Conservation (phyloP, 2,888 invertebrate species). For the Rhorus exstirpatorius region DNA sequence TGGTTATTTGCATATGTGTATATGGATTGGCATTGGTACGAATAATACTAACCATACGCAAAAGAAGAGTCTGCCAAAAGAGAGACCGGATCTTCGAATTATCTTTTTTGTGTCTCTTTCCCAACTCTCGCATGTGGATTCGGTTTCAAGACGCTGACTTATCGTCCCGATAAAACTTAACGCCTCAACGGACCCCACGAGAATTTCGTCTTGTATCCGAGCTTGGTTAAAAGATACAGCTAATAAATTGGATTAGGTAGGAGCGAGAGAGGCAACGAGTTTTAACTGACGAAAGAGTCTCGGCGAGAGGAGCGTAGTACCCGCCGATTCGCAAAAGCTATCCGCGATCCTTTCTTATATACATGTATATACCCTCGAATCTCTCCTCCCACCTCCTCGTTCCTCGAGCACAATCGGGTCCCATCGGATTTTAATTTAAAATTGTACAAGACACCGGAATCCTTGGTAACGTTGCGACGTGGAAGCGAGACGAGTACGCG, state of each 20-base stretch:
- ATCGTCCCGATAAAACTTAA: constrained; percentile 79
- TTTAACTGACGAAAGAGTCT: constrained; percentile 38
- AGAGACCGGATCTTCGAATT: constrained; percentile 57
- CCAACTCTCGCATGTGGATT: constrained; percentile 67
- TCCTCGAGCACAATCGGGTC: constrained; percentile 65
- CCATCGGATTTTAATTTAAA: constrained; percentile 78
- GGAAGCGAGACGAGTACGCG: constrained; percentile 59
- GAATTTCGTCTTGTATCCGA: constrained; percentile 51
- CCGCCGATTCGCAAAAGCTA: constrained; percentile 18
- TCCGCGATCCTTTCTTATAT: constrained; percentile 6
- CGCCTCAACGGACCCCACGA: constrained; percentile 69
- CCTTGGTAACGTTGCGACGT: constrained; percentile 55
- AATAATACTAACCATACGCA: constrained; percentile 53
- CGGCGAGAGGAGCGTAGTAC: background rate
- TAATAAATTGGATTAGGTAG: constrained; percentile 74
- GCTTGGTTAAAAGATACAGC: constrained; percentile 73
- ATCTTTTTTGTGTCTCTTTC: constrained; percentile 30
- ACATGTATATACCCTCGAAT: constrained; percentile 30
- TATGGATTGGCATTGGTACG: constrained; percentile 49
- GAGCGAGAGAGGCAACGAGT: constrained; percentile 50
- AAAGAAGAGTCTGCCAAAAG: constrained; percentile 43
- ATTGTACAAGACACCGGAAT: constrained; percentile 73
- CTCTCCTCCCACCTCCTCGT: background rate
- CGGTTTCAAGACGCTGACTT: constrained; percentile 79
- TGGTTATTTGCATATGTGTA: background rate